These are phyloP conservation scores for Stercorarius parasiticus DNA, from an alignment of 2,113 vertebrate genomes.

Conservation along the genomic window DNA sequence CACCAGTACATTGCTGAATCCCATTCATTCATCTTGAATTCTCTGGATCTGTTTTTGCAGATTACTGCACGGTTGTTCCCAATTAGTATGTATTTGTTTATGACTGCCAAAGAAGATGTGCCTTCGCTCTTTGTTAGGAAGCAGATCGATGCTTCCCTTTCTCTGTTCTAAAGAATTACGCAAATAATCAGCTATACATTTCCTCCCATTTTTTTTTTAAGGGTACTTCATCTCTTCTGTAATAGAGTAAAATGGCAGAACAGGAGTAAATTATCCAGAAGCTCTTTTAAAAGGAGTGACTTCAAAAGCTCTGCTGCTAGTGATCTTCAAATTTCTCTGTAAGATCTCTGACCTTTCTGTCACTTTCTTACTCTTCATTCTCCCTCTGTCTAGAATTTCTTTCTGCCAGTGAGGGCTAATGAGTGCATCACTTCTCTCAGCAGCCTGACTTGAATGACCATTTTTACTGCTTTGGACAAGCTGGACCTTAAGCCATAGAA, in stretches of 20 bases:
- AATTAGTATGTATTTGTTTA: background rate
- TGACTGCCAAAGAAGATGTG: background rate
- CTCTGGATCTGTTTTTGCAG: background rate
- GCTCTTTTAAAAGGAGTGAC: background rate
- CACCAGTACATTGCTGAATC: background rate
- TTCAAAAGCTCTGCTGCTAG: background rate
- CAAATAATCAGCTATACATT: background rate
- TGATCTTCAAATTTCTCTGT: background rate
- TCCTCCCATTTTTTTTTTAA: background rate
- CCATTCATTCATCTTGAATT: background rate
- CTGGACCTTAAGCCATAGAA: background rate
- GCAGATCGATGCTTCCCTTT: background rate
- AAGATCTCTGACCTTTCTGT: background rate
- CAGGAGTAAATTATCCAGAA: background rate
- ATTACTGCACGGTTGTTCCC: background rate
- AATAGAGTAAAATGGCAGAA: background rate
- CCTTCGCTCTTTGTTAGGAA: background rate
- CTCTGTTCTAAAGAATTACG: background rate
- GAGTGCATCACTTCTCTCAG: background rate
- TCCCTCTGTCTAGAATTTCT: background rate
- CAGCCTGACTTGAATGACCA: background rate
- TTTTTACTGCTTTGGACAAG: background rate
- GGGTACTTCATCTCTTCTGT: background rate
- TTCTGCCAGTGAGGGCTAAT: background rate
- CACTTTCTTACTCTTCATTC: background rate